Evolutionary conservation across 1,140 invertebrate genomes (phyloP), one percentile per base, ranked within the genome.

Genomic region (Zaprionus gabonicus): DNA sequence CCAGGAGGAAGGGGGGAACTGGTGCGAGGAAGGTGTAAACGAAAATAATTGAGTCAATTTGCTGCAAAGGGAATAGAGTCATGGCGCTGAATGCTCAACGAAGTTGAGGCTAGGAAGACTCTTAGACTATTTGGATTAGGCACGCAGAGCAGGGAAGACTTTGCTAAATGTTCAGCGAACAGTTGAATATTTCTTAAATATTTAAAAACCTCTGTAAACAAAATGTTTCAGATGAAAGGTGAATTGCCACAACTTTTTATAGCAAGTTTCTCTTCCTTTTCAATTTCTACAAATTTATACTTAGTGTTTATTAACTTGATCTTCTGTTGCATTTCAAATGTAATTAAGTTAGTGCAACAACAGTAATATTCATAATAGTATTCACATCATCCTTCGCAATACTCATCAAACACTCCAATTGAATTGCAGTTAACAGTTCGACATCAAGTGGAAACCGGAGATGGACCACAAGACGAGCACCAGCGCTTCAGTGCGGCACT

Each of bases 1-100:
- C 49, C 60, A 38, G 17, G 44, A 23, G 27, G 58, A 58, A 56
- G 25, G 23, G 23, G 23, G 23, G 23, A 23, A 49, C 25, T 51
- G 10, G 49, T 28, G 59, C 34, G 28, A 20, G 57, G 34, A 23
- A 71, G 51, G 49, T 20, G 56, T 66, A 82, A 86, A 78, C 58
- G 77, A 58, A 72, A 72, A 82, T 91, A 90, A 90, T 90, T 91
- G 85, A 82, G 82, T 76, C 85, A 90, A 90, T 90, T 90, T 90
- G 86, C 85, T 86, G 76, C 56, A 57, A 51, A 73, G 64, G 74
- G 76, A 88, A 73, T 71, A 78, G 65, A 79, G 68, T 55, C 60
- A 72, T 58, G 80, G 62, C 72, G 56, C 38, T 58, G 60, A 66
- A 70, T 74, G 57, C 44, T 55, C 17, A 58, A 27, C 27, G 31